These are phyloP conservation scores for Kryphioiulus occultus DNA, from an alignment of 2,888 invertebrate species.

Conservation along the genomic window DNA sequence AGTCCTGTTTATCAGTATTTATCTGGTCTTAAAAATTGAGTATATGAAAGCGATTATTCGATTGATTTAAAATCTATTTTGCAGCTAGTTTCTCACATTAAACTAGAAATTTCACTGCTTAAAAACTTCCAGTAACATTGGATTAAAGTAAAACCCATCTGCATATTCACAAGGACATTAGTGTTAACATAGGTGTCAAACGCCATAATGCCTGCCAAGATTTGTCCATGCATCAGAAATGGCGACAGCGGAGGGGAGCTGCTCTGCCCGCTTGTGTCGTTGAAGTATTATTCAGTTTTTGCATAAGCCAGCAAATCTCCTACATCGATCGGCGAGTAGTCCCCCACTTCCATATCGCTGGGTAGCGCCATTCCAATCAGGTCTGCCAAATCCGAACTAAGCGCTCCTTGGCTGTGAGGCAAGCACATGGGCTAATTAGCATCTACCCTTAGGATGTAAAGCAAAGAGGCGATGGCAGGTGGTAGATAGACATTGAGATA, in stretches of 20 bases:
- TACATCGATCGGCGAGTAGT: slow-evolving; percentile 51
- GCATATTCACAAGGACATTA: background rate
- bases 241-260: background rate
- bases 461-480: slow-evolving; percentile 47
- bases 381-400: slow-evolving; percentile 48
- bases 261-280: background rate
- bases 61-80: background rate
- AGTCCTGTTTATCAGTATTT: background rate
- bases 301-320: slow-evolving; percentile 45
- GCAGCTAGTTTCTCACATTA: background rate
- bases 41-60: background rate
- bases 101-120: background rate
- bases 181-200: background rate
- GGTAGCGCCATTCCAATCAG: slow-evolving; percentile 51
- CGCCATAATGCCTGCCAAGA: background rate
- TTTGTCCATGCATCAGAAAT: background rate
- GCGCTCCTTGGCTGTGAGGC: slow-evolving; percentile 46
- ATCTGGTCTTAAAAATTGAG: background rate
- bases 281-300: slow-evolving; percentile 42
- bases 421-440: slow-evolving; percentile 43
- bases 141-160: background rate
- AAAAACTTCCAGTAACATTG: background rate
- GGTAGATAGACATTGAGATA: slow-evolving; percentile 42
- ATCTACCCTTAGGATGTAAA: slow-evolving; percentile 8
- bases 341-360: slow-evolving; percentile 50